Evolutionary conservation across 2,797 vertebrate species (phyloP), one percentile per base, ranked within the genome.

Genomic region (Pseudochirops corinnae): DNA sequence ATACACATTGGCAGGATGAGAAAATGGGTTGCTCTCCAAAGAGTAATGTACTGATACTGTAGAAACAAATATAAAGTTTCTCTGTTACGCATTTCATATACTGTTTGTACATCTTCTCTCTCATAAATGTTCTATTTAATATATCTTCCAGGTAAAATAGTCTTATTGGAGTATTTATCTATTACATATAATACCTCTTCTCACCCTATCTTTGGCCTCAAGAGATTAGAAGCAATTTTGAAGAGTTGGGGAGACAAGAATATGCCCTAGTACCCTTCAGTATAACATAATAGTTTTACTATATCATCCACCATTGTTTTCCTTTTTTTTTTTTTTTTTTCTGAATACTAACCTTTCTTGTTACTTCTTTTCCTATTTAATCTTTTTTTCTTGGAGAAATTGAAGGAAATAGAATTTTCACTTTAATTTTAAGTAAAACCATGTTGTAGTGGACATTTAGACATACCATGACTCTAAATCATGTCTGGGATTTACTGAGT

Each of bases 71-170:
- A 50, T 93, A 1, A 92, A 67, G 67, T 57, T 87, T 87, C 21
- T 90, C 46, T 93, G 67, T 39, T 94, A 28, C 90, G 16, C 9
- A 28, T 52, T 91, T 31, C 33, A 55, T 21, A 93, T n/a, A 46
- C 39, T 82, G 62, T 33, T 31, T 62, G 26, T 91, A 90, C 31
- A 58, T 91, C 24, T 92, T 95, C 92, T 93, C 4, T 90, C 55
- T 33, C 74, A 58, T 87, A 60, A 91, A 74, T 91, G 91, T 55
- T 16, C 56, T 93, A 21, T n/a, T 90, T 93, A 95, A 21, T 16
- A 31, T 56, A 95, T 93, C 95, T 92, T 96, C 55, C 91, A 14
- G 90, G 18, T 91, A 29, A 94, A 95, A 74, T 33, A 67, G 33
- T 39, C 67, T 39, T 39, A 74, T 39, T 74, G n/a, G n/a, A 74